Conservation (phyloP, 2,888 invertebrate genomes). For the Keiferia lycopersicella region DNA sequence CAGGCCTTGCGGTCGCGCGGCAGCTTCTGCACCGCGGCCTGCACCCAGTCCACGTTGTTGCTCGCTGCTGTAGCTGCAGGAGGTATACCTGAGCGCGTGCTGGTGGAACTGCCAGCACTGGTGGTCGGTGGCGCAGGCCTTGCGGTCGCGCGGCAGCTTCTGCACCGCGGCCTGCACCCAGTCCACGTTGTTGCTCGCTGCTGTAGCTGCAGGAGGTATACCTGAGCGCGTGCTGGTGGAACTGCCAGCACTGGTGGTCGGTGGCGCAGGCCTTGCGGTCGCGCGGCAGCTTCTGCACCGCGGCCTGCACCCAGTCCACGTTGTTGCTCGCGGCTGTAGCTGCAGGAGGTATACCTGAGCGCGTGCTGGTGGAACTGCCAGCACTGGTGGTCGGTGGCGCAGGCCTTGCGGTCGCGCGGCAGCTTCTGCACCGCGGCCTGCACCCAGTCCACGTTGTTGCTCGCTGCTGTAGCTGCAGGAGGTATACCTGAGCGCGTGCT, state of each 20-base stretch:
- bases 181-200: constrained; percentile 63
- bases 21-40: constrained; percentile 43
- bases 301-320: constrained; percentile 85
- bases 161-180: constrained; percentile 87
- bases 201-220: too few relatives aligned
- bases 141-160: constrained; percentile 86
- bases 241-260: constrained; percentile 90
- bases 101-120: constrained; percentile 92
- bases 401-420: constrained; percentile 83
- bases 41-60: background rate
- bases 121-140: constrained; percentile 89
- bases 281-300: constrained; percentile 88
- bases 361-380: constrained; percentile 90
- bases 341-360: constrained; percentile 81
- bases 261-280: constrained; percentile 89
- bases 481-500: too few relatives aligned
- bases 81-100: constrained; percentile 84
- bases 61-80: too few relatives aligned
- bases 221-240: constrained; percentile 85
- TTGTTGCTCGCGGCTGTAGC: too few relatives aligned
- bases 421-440: constrained; percentile 82
- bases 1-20: constrained; percentile 83
- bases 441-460: constrained; percentile 57
- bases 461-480: too few relatives aligned
- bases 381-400: constrained; percentile 91